phyloP scores from a whole-genome alignment of 2,797 vertebrate species.

The Coregonus ussuriensis region DNA sequence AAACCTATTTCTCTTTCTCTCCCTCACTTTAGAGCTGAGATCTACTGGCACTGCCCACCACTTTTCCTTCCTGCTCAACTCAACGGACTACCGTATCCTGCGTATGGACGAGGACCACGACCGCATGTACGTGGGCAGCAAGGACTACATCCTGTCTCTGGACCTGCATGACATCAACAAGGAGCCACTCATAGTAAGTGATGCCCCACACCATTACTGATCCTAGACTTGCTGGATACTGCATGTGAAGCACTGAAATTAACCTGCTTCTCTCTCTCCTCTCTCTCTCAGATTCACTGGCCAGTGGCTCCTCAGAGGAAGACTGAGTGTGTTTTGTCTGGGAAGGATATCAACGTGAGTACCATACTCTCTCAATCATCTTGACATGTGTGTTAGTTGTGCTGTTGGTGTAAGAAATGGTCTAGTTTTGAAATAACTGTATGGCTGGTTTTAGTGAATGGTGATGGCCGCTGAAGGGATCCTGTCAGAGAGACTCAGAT shows the following conservation, averaged over 20 bases:
- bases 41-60: slow-evolving; percentile 93
- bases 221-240: too few relatives aligned
- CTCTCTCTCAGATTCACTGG: slow-evolving; percentile 90
- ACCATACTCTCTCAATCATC: not conserved
- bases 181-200: slow-evolving; percentile 96
- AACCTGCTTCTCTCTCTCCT: slow-evolving; percentile 30
- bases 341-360: slow-evolving; percentile 96
- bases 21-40: slow-evolving; percentile 82
- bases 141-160: slow-evolving; percentile 96
- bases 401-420: too few relatives aligned
- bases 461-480: too few relatives aligned
- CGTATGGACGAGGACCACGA: slow-evolving; percentile 98
- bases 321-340: slow-evolving; percentile 92
- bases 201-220: not conserved
- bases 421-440: too few relatives aligned
- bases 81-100: slow-evolving; percentile 95
- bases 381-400: not conserved
- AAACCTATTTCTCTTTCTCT: slow-evolving; percentile 25
- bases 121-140: slow-evolving; percentile 99
- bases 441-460: too few relatives aligned
- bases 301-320: slow-evolving; percentile 91
- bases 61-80: slow-evolving; percentile 97
- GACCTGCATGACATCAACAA: slow-evolving; percentile 99
- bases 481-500: too few relatives aligned
- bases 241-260: slow-evolving; percentile 6